phyloP scores from a whole-genome alignment of 2,797 vertebrate genomes.

The Megalops cyprinoides region DNA sequence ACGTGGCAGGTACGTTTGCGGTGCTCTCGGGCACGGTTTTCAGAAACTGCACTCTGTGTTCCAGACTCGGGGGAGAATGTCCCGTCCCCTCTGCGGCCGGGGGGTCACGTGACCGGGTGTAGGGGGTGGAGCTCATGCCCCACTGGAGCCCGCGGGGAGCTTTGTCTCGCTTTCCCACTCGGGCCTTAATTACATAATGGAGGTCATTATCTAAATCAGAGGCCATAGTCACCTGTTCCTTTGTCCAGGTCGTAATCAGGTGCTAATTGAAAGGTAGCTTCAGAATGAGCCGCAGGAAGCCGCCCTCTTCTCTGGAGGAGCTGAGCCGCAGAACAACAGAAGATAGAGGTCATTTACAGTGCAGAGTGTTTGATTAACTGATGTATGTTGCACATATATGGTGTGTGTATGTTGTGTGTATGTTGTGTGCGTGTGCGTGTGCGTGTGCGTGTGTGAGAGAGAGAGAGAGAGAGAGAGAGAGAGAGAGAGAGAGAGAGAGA shows the following conservation, averaged over 20 bases:
- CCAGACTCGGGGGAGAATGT: too few relatives aligned
- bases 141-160: constrained; percentile 18
- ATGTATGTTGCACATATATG: too few relatives aligned
- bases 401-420: too few relatives aligned
- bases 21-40: neutral
- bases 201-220: constrained; percentile 48
- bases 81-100: too few relatives aligned
- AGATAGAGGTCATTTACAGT: neutral
- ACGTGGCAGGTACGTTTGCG: neutral
- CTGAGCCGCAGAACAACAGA: neutral
- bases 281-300: constrained; percentile 8
- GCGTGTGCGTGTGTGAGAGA: neutral
- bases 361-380: too few relatives aligned
- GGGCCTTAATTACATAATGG: constrained; percentile 55
- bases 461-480: neutral
- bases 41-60: neutral
- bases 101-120: neutral
- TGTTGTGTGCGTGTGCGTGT: neutral
- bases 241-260: constrained; percentile 50
- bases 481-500: neutral
- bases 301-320: neutral
- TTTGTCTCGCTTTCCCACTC: constrained; percentile 38
- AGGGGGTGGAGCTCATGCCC: neutral
- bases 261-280: constrained; percentile 56
- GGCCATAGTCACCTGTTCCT: constrained; percentile 51